Evolutionary conservation across 1,140 invertebrate species (phyloP).

Genomic region (Phortica variegata): DNA sequence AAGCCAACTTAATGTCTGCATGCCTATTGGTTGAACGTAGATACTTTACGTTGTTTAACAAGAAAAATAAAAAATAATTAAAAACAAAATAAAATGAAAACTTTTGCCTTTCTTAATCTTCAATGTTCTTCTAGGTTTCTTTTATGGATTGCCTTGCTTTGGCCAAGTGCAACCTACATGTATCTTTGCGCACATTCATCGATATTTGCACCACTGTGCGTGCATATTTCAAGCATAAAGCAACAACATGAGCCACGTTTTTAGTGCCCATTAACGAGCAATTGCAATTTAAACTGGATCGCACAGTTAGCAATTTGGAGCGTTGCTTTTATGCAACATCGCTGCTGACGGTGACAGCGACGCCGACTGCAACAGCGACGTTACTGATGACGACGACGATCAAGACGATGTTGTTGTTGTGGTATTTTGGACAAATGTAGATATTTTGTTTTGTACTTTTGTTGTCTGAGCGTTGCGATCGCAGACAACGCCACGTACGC

Average conservation of each 20-base stretch:
- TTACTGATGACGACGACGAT: conserved; percentile 14
- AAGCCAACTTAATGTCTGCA: no score
- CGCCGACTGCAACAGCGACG: conserved; percentile 9
- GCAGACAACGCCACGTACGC: conserved; percentile 46
- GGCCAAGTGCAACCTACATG: no score
- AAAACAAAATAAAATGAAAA: no score
- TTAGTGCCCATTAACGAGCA: conserved; percentile 57
- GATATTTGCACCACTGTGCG: conserved; percentile 1
- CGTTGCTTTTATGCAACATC: conserved; percentile 51
- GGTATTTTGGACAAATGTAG: conserved; percentile 53
- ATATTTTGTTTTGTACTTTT: conserved; percentile 26
- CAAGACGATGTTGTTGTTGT: conserved; percentile 18
- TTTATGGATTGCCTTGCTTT: no score
- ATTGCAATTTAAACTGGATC: conserved; percentile 58
- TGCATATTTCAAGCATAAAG: neutral
- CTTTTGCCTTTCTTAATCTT: no score
- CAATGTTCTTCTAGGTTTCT: no score
- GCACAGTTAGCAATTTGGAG: conserved; percentile 54
- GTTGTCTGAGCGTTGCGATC: neutral
- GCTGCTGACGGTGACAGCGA: conserved; percentile 13
- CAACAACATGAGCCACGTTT: conserved; percentile 27
- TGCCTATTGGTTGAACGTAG: no score
- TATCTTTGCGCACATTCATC: no score
- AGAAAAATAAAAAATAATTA: no score
- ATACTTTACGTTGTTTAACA: no score